Evolutionary conservation across 2,797 vertebrate genomes (phyloP).

Genomic region (Melanotaenia maccullochi): DNA sequence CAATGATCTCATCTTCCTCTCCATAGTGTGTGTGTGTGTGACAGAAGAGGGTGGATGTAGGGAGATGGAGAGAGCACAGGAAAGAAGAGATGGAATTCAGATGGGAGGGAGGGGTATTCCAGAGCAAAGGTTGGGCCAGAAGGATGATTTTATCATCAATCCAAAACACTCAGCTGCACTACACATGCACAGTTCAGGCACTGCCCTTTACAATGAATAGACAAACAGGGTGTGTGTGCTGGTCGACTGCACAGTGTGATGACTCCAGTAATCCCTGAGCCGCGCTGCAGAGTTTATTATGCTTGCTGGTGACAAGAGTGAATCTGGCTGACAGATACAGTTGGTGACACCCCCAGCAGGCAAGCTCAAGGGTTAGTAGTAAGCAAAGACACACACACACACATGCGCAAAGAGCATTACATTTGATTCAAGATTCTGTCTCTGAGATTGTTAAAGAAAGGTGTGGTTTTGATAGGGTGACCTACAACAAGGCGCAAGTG

Average conservation of each 20-base stretch:
- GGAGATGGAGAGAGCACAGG: conserved; percentile 28
- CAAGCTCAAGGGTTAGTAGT: conserved; percentile 36
- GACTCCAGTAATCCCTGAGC: conserved; percentile 43
- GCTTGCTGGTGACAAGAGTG: conserved; percentile 51
- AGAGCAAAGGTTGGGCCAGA: conserved; percentile 30
- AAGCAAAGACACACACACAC: conserved; percentile 4
- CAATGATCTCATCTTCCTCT: conserved; percentile 46
- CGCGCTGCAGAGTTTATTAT: conserved; percentile 40
- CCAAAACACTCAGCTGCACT: conserved; percentile 31
- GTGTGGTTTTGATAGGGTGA: conserved; percentile 48
- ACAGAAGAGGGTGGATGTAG: conserved; percentile 17
- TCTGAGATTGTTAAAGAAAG: conserved; percentile 52
- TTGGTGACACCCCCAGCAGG: conserved; percentile 61
- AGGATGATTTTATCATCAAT: conserved; percentile 58
- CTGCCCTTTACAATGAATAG: not conserved
- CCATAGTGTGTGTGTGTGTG: conserved; percentile 15
- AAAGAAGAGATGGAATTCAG: conserved; percentile 60
- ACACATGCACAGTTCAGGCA: conserved; percentile 18
- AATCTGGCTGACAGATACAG: conserved; percentile 68
- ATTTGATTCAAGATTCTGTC: conserved; percentile 31
- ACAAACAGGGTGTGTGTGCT: conserved; percentile 14
- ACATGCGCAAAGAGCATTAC: conserved; percentile 22
- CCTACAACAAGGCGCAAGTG: conserved; percentile 45
- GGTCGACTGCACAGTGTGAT: conserved; percentile 41
- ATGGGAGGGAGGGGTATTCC: conserved; percentile 45